Percentiles rank a stretch among this genome's conserved stretches.
Evolutionary conservation across 2,888 invertebrate genomes (phyloP).

Genomic region (Ophraella communa): DNA sequence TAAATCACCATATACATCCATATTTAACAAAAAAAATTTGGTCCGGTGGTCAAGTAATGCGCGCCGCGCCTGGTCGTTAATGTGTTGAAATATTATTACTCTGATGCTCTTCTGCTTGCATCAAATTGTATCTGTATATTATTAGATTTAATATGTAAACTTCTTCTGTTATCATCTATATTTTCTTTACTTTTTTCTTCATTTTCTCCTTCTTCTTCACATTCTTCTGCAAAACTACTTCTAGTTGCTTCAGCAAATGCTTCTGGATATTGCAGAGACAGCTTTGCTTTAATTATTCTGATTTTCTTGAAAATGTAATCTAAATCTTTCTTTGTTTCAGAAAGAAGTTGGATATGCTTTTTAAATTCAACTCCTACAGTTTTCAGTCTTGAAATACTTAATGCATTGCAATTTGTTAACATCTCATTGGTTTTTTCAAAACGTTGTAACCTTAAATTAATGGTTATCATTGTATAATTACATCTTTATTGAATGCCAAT

Average conservation of each 20-base stretch:
- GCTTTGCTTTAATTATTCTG: conserved; percentile 79
- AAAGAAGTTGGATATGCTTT: conserved; percentile 83
- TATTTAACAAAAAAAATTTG: too few relatives aligned
- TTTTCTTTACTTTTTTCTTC: conserved; percentile 27
- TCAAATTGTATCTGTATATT: conserved; percentile 32
- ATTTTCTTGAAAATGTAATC: conserved; percentile 95
- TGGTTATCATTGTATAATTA: not conserved
- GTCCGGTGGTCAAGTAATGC: too few relatives aligned
- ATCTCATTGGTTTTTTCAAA: conserved; percentile 99
- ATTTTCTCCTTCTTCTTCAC: conserved; percentile 54
- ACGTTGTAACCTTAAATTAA: conserved; percentile 77
- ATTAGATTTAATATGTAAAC: conserved; percentile 44
- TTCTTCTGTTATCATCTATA: conserved; percentile 41
- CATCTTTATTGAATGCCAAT: not conserved
- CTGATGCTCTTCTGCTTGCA: conserved; percentile 43
- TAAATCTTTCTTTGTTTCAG: conserved; percentile 93
- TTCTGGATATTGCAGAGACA: conserved; percentile 72
- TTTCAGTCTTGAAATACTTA: conserved; percentile 88
- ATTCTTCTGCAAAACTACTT: conserved; percentile 56
- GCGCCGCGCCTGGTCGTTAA: too few relatives aligned
- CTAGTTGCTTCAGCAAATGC: conserved; percentile 68
- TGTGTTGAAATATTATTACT: too few relatives aligned
- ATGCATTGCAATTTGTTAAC: conserved; percentile 93
- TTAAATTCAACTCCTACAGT: conserved; percentile 88
- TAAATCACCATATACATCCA: too few relatives aligned